Percentiles rank a stretch among this genome's conserved stretches.
Conservation (phyloP, 2,113 vertebrate species). For the Diglossa brunneiventris region DNA sequence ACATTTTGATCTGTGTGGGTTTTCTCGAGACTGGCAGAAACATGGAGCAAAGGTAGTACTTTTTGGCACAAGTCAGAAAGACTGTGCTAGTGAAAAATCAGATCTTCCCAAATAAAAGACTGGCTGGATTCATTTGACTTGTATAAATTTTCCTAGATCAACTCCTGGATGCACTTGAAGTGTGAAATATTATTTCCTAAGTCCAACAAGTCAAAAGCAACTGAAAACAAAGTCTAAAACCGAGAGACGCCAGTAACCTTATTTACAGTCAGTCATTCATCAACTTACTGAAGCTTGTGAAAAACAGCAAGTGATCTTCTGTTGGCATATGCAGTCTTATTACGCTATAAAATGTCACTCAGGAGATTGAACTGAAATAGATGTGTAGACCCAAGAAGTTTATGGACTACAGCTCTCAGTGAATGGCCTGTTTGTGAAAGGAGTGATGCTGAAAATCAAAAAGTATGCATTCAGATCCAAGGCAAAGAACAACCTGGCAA, state of each 20-base stretch:
- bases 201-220: not conserved
- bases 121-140: not conserved
- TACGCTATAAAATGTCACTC: not conserved
- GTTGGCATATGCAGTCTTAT: not conserved
- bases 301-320: not conserved
- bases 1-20: not conserved
- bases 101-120: not conserved
- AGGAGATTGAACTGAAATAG: not conserved
- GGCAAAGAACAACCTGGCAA: not conserved
- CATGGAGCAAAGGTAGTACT: not conserved
- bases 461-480: not conserved
- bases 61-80: not conserved
- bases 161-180: not conserved
- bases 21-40: not conserved
- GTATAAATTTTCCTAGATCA: not conserved
- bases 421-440: not conserved
- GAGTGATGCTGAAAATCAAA: not conserved
- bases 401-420: not conserved
- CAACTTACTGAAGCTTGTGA: not conserved
- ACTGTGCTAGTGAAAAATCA: not conserved
- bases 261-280: not conserved
- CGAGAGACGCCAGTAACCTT: not conserved
- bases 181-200: not conserved
- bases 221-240: not conserved
- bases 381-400: not conserved